Conservation (phyloP, 2,113 vertebrate species). For the Nestor notabilis region DNA sequence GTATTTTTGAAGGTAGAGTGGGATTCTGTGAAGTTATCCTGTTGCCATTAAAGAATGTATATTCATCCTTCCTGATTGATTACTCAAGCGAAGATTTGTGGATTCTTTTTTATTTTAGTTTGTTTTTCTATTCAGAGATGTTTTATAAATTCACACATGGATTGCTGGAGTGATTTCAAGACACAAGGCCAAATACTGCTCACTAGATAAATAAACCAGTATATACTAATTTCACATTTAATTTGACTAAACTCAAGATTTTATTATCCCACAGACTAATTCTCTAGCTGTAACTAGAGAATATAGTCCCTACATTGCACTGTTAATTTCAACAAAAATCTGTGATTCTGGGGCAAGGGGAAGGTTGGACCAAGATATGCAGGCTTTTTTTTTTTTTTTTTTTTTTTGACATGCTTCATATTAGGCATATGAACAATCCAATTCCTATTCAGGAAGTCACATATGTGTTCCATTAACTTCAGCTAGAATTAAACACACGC, state of each 20-base stretch:
- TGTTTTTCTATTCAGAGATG: neutral
- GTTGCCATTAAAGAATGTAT: neutral
- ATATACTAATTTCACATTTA: neutral
- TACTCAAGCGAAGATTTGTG: neutral
- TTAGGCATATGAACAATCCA: neutral
- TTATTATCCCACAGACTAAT: neutral
- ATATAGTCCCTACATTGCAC: neutral
- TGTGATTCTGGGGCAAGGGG: neutral
- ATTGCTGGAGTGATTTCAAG: neutral
- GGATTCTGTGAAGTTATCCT: neutral
- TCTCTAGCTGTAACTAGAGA: neutral
- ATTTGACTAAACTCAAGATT: neutral
- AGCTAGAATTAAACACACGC: neutral
- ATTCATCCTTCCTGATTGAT: neutral
- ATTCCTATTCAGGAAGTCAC: neutral
- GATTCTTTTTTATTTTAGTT: neutral
- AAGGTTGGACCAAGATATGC: neutral
- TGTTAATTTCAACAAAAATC: neutral
- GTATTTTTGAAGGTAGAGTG: neutral
- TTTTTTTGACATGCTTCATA: neutral
- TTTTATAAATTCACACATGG: neutral
- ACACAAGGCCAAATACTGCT: neutral
- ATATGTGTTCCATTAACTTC: neutral
- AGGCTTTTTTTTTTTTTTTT: neutral
- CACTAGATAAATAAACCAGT: neutral